A percentile compares a stretch with the other conserved stretches of the same genome.
Evolutionary conservation across 2,888 invertebrate species (phyloP).

Genomic region (Alsophila aescularia): DNA sequence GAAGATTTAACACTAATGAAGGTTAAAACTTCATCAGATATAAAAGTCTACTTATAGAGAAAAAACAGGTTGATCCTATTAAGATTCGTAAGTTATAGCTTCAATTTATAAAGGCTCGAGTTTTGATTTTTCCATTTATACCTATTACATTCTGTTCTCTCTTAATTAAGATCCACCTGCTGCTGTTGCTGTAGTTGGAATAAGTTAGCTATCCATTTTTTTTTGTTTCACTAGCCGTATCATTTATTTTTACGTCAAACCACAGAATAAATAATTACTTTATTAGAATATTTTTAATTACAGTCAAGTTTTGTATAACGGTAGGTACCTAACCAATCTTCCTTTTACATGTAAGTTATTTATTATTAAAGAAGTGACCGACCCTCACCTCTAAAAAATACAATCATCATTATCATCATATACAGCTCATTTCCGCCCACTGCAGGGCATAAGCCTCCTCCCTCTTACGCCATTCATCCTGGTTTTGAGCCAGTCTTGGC

Average conservation of each 20-base stretch:
- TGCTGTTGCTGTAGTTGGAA: neutral
- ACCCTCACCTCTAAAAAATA: too few species aligned
- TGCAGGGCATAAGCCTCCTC: too few species aligned
- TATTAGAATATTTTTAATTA: neutral
- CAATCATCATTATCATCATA: too few species aligned
- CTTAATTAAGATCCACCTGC: constrained; percentile 22
- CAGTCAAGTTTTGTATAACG: neutral
- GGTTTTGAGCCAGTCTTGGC: too few species aligned
- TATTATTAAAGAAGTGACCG: too few species aligned
- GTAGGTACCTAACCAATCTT: too few species aligned
- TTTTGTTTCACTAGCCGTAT: constrained; percentile 1
- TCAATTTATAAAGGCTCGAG: neutral
- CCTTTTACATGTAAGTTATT: too few species aligned
- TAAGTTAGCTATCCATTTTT: neutral
- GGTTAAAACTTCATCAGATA: neutral
- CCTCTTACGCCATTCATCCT: too few species aligned
- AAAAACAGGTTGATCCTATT: neutral
- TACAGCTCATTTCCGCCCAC: too few species aligned
- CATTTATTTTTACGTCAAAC: neutral
- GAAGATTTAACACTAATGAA: neutral
- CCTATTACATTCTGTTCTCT: constrained; percentile 1
- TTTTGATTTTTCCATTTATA: neutral
- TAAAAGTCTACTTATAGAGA: neutral
- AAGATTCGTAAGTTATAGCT: neutral
- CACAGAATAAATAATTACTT: too few species aligned